Base-by-base conservation (phyloP, 2,888 invertebrate species). In the Eucera pruinosa region DNA sequence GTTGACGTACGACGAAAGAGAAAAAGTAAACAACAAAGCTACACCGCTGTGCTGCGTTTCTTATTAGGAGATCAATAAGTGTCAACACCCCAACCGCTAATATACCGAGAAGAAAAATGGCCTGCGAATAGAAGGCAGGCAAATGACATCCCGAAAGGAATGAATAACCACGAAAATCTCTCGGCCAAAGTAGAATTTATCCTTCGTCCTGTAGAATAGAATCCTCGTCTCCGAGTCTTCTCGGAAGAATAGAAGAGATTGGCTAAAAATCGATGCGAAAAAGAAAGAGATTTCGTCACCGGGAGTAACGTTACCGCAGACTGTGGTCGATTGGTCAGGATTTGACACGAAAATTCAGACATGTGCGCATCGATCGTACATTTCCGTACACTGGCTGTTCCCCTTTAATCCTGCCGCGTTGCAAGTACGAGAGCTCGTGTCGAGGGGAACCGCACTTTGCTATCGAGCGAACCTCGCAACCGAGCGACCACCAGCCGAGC, bases 341-440 rank as follows among this genome's bases (percentile, higher is more conserved):
- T 58, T 72, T 52, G 78, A 77, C 77, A 66, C 72, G 77, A 79
- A 79, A 79, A 72, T 68, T 79, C 78, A 79, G 73, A 79, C 78
- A 79, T 78, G 78, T 78, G 78, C 73, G 80, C 82, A 83, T 83
- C 82, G 82, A 83, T 83, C 78, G 82, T 66, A 74, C 71, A 78
- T 71, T 80, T 81, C 77, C 71, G 70, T 77, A 74, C 66, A 73
- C 68, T 69, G 88, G 69, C 60, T 85, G 89, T 88, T 91, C 91
- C 90, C 87, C 91, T 91, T 91, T 91, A 91, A 91, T 88, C 89
- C 85, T 89, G 88, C 90, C 86, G 89, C 87, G 87, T 85, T 88
- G 89, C 89, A 88, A 90, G 89, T 87, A 88, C 86, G 89, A 89
- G 89, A 90, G 90, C 90, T 89, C 84, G 88, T 84, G 89, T 87